Conservation (phyloP, 2,113 vertebrate species). For the Piaya cayana region DNA sequence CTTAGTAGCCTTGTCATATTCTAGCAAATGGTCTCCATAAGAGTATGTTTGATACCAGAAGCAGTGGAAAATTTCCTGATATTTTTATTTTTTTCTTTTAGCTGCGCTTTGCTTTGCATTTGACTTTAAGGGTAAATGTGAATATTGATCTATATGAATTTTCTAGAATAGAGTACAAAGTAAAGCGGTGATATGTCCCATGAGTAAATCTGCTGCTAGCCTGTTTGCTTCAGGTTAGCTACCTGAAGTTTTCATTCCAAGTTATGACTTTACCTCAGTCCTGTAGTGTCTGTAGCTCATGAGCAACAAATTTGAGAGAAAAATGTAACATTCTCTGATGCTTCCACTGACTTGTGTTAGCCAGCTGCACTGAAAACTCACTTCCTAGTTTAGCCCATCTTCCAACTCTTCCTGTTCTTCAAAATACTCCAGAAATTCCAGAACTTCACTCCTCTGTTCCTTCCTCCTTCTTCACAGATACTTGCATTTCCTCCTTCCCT, state of each 20-base stretch:
- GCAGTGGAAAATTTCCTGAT: not conserved
- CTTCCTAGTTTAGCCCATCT: not conserved
- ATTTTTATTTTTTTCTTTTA: not conserved
- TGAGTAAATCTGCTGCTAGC: not conserved
- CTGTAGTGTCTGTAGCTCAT: not conserved
- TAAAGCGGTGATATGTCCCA: not conserved
- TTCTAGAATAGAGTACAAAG: not conserved
- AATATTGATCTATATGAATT: not conserved
- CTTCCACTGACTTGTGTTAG: not conserved
- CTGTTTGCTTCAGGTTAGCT: not conserved
- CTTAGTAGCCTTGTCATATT: not conserved
- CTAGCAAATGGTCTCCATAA: not conserved
- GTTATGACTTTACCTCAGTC: not conserved
- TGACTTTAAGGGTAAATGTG: not conserved
- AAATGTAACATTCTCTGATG: not conserved
- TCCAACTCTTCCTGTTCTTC: not conserved
- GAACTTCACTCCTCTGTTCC: not conserved
- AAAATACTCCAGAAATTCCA: not conserved
- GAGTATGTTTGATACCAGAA: not conserved
- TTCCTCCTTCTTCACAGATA: not conserved
- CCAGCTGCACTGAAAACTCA: not conserved
- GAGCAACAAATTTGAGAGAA: not conserved
- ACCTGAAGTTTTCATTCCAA: not conserved
- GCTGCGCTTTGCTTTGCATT: not conserved
- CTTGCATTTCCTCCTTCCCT: not conserved